phyloP scores from a whole-genome alignment of 2,888 invertebrate genomes.

The Dione vanillae region DNA sequence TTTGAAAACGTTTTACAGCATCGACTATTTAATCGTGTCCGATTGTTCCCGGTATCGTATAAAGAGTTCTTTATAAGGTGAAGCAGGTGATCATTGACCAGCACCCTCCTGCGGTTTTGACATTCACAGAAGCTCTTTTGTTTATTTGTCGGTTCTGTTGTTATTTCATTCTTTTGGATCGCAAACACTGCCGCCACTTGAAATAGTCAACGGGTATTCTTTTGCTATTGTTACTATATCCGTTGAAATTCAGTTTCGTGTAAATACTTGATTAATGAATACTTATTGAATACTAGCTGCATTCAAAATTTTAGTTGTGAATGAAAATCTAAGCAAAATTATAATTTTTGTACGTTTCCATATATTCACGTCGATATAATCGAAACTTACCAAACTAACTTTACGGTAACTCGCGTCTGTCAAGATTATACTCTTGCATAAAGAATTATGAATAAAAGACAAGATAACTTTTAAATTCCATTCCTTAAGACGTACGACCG shows the following conservation, averaged over 20 bases:
- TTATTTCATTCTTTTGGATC: slow-evolving; percentile 32
- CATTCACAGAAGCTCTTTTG: slow-evolving; percentile 55
- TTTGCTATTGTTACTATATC: slow-evolving; percentile 42
- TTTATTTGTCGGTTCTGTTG: slow-evolving; percentile 40
- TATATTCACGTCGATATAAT: slow-evolving; percentile 12
- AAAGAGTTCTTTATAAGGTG: slow-evolving; percentile 38
- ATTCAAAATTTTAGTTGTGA: no score
- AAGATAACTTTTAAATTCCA: slow-evolving; percentile 72
- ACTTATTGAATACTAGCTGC: no score
- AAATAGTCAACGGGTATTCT: slow-evolving; percentile 29
- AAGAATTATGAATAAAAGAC: slow-evolving; percentile 58
- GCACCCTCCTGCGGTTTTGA: slow-evolving; percentile 56
- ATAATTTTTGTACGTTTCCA: not conserved
- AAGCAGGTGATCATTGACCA: slow-evolving; percentile 46
- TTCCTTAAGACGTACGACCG: slow-evolving; percentile 67
- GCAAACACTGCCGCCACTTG: slow-evolving; percentile 37
- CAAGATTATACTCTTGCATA: slow-evolving; percentile 65
- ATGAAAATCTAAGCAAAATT: no score
- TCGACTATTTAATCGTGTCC: slow-evolving; percentile 34
- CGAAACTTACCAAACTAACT: slow-evolving; percentile 21
- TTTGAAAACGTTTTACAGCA: slow-evolving; percentile 17
- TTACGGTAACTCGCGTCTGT: slow-evolving; percentile 57
- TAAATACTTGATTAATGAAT: no score
- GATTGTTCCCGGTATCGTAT: slow-evolving; percentile 36
- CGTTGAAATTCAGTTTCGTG: slow-evolving; percentile 4